These are phyloP conservation scores for Eilema depressum DNA, from an alignment of 2,888 invertebrate species.

Conservation along the genomic window DNA sequence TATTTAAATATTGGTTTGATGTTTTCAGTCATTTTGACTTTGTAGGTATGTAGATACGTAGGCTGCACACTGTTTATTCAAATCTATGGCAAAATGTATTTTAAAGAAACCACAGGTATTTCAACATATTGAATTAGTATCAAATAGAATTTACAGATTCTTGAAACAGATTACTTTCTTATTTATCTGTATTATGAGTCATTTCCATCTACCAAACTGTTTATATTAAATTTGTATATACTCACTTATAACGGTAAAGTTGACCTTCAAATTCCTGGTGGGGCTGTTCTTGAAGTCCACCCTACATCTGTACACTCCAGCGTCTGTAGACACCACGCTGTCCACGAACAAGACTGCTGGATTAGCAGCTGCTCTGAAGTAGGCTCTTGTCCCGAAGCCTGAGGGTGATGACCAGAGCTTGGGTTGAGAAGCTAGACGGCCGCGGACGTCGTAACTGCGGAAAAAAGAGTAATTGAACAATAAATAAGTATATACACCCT, in stretches of 20 bases:
- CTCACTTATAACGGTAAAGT: constrained; percentile 96
- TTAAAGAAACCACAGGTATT: no score
- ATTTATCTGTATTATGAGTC: no score
- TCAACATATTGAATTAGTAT: no score
- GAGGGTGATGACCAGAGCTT: constrained; percentile 94
- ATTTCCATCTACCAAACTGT: not conserved
- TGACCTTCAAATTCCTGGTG: constrained; percentile 94
- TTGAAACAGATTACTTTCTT: no score
- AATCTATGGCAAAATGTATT: no score
- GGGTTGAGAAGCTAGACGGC: constrained; percentile 90
- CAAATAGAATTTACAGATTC: no score
- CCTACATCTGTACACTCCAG: constrained; percentile 94
- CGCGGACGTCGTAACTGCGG: constrained; percentile 92
- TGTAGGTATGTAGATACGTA: no score
- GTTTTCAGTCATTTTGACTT: no score
- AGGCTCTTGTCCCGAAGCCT: constrained; percentile 91
- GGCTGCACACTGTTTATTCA: no score
- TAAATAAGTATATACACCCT: not conserved
- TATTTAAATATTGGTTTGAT: no score
- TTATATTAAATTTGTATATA: constrained; percentile 55
- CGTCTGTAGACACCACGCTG: constrained; percentile 91
- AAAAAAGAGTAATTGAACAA: not conserved
- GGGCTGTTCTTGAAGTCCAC: constrained; percentile 97
- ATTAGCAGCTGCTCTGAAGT: constrained; percentile 91
- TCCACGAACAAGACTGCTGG: constrained; percentile 93